phyloP scores from a whole-genome alignment of 2,888 invertebrate species.

The Athrips mouffetella region DNA sequence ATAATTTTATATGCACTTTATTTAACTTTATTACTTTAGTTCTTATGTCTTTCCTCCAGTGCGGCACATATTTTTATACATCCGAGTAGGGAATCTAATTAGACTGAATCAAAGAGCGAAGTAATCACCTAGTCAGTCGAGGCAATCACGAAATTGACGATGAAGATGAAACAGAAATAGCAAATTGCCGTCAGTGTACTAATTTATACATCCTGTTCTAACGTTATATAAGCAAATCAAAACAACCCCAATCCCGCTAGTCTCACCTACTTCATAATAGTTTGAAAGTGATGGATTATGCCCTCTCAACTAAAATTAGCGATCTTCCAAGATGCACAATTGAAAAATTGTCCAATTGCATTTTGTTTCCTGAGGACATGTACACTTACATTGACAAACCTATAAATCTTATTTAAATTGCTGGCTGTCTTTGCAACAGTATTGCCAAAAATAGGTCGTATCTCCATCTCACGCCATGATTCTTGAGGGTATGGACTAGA shows the following conservation, averaged over 20 bases:
- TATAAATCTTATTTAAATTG: no score
- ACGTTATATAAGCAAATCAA: conserved; percentile 6
- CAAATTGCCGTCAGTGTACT: conserved; percentile 12
- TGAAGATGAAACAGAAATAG: conserved; percentile 30
- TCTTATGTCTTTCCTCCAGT: no score
- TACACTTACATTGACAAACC: conserved; percentile 42
- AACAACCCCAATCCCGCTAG: conserved; percentile 4
- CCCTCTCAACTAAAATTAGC: conserved; percentile 55
- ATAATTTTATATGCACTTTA: no score
- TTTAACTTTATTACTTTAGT: no score
- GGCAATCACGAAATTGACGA: conserved; percentile 23
- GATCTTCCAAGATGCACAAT: conserved; percentile 57
- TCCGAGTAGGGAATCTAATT: no score
- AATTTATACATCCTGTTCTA: conserved; percentile 3
- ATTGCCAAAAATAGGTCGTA: no score
- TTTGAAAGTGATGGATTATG: conserved; percentile 48
- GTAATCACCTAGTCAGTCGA: no score
- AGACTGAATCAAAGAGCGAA: no score
- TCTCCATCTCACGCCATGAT: no score
- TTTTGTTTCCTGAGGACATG: conserved; percentile 61
- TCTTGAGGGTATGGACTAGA: no score
- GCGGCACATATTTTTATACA: no score
- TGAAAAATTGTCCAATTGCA: conserved; percentile 75
- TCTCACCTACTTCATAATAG: conserved; percentile 30
- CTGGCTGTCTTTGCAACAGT: no score